These are phyloP conservation scores for Eueremaeus valkanovi DNA, from an alignment of 2,888 invertebrate genomes.

Conservation along the genomic window DNA sequence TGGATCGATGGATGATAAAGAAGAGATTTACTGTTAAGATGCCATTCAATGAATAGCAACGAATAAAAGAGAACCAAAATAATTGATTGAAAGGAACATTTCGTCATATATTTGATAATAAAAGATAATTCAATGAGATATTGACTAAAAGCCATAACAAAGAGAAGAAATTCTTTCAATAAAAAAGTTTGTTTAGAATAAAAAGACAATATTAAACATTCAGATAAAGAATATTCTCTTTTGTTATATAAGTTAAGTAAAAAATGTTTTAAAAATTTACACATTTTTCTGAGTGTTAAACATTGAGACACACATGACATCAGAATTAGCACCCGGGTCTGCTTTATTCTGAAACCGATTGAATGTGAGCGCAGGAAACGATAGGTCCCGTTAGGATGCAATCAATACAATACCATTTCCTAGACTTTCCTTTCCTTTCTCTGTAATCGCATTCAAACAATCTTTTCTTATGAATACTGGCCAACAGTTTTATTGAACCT, in stretches of 20 bases:
- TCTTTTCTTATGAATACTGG: not conserved
- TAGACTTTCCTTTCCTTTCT: not conserved
- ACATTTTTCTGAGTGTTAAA: not conserved
- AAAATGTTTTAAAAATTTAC: not conserved
- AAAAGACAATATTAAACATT: not conserved
- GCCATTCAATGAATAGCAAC: conserved; percentile 17
- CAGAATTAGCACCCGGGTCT: not conserved
- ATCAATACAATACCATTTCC: not conserved
- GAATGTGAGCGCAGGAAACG: not conserved
- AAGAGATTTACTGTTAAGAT: conserved; percentile 28
- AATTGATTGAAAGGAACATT: conserved; percentile 30
- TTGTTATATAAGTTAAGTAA: not conserved
- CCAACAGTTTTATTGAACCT: not conserved
- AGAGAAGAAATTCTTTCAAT: not conserved
- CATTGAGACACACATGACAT: not conserved
- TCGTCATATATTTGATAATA: conserved; percentile 19
- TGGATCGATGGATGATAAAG: conserved; percentile 16
- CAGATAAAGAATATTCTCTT: not conserved
- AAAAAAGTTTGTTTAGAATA: not conserved
- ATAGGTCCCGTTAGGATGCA: not conserved
- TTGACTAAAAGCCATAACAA: conserved; percentile 8
- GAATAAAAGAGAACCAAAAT: not conserved
- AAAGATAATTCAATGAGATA: conserved; percentile 19
- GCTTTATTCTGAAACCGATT: not conserved
- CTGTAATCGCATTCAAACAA: not conserved